Evolutionary conservation across 2,797 vertebrate genomes (phyloP), one percentile per base, ranked within the genome.

Genomic region (Typhlichthys eigenmanni): DNA sequence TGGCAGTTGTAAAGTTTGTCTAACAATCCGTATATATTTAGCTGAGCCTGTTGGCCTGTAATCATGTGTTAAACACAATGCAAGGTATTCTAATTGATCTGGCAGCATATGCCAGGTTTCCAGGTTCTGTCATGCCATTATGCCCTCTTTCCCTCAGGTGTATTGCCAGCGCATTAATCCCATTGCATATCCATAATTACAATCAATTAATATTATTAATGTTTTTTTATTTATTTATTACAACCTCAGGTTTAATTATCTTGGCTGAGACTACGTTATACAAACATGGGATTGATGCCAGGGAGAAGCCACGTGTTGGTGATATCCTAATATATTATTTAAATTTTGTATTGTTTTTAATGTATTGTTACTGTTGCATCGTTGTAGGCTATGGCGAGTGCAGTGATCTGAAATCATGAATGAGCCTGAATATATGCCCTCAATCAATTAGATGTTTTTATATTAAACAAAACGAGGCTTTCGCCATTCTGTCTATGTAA

Each of bases 131-230:
- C 68, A 73, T 51, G 72, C 79, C 81, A 83, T 91, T 89, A 91
- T 86, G 71, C 70, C 49, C 66, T 70, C 75, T 76, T 74, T 82
- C 81, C 81, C 82, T 62, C 82, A 91, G 86, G 89, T 92, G 88
- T 71, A 66, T 71, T 64, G 55, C 74, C 74, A 68, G 77, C 71
- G 66, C 82, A 76, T 69, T 90, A 90, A 92, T 92, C 88, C 90
- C 85, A 89, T 87, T 82, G 86, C 69, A 60, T 85, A 91, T 87
- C 90, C 90, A 90, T 91, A 91, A 92, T 92, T 91, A 91, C 88
- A 84, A 91, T 87, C 83, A 88, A 82, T 29, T 29, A 29, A 4
- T 85, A 79, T 87, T 84, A 87, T 78, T 77, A 85, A 83, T 70
- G 77, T 79, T 91, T 89, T 90, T 78, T 84, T 89, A 29, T 29